Conservation (phyloP, 2,113 vertebrate species). For the Indicator indicator region DNA sequence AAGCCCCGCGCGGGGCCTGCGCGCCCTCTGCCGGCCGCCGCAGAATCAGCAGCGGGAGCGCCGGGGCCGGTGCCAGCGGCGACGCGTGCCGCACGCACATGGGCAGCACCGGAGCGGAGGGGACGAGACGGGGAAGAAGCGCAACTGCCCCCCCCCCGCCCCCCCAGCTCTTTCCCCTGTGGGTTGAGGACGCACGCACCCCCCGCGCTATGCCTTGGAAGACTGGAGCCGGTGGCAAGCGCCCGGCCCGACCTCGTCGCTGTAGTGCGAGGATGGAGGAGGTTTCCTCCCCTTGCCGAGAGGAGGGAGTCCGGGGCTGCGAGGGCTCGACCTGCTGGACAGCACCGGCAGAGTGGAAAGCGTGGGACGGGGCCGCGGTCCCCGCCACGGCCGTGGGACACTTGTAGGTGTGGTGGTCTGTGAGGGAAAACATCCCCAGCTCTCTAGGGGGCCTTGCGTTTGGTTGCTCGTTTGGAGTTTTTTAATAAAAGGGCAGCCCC, state of each 20-base stretch:
- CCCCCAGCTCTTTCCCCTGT: not conserved
- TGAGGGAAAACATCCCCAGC: not conserved
- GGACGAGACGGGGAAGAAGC: not conserved
- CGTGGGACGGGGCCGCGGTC: not conserved
- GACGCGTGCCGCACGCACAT: too few species aligned
- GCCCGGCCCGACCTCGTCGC: not conserved
- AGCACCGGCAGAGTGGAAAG: not conserved
- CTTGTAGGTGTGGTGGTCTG: not conserved
- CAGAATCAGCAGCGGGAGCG: not conserved
- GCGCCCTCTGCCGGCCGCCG: not conserved
- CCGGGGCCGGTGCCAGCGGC: too few species aligned
- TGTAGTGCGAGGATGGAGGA: not conserved
- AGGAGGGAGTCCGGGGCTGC: not conserved
- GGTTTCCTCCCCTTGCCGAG: not conserved
- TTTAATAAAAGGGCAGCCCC: not conserved
- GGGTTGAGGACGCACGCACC: too few species aligned
- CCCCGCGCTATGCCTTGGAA: not conserved
- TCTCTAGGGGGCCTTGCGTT: not conserved
- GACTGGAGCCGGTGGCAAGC: not conserved
- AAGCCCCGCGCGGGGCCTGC: not conserved
- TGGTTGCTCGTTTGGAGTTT: not conserved
- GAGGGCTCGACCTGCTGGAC: not conserved
- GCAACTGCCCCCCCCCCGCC: rapidly evolving
- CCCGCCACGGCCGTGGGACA: not conserved
- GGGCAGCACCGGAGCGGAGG: too few species aligned